phyloP scores from a whole-genome alignment of 2,113 vertebrate species.

The Phoenicopterus ruber region DNA sequence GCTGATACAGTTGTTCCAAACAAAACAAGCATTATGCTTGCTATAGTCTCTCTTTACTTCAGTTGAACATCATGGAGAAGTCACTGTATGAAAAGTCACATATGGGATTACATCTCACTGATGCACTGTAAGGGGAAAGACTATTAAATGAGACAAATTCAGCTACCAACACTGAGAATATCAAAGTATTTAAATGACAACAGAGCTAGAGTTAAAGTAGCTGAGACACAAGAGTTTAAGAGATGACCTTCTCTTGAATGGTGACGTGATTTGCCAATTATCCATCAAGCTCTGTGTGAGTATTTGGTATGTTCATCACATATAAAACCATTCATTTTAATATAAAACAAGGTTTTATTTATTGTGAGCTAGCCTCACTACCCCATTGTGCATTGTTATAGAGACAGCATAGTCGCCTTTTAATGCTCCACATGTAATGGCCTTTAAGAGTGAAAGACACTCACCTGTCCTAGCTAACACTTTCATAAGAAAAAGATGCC shows the following conservation, averaged over 20 bases:
- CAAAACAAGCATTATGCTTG: background rate
- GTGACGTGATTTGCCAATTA: constrained; percentile 45
- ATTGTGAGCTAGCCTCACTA: background rate
- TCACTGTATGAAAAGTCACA: background rate
- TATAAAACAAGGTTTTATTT: background rate
- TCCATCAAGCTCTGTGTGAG: background rate
- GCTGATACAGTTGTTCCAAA: background rate
- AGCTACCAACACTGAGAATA: background rate
- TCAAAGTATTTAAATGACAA: constrained; percentile 19
- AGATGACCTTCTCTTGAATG: constrained; percentile 23
- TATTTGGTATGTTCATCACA: background rate
- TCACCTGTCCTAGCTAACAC: background rate
- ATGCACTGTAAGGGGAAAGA: background rate
- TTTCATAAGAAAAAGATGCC: background rate
- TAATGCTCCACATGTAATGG: background rate
- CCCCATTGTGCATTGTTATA: background rate
- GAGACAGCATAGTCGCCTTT: background rate
- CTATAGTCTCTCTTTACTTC: background rate
- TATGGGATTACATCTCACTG: background rate
- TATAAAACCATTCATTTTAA: constrained; percentile 1
- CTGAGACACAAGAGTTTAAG: constrained; percentile 3
- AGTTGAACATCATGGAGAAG: background rate
- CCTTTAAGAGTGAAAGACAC: background rate
- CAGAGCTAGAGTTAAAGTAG: constrained; percentile 8
- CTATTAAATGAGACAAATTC: background rate